These are phyloP conservation scores for Dicycla oo DNA, from an alignment of 2,888 invertebrate genomes.

Conservation along the genomic window DNA sequence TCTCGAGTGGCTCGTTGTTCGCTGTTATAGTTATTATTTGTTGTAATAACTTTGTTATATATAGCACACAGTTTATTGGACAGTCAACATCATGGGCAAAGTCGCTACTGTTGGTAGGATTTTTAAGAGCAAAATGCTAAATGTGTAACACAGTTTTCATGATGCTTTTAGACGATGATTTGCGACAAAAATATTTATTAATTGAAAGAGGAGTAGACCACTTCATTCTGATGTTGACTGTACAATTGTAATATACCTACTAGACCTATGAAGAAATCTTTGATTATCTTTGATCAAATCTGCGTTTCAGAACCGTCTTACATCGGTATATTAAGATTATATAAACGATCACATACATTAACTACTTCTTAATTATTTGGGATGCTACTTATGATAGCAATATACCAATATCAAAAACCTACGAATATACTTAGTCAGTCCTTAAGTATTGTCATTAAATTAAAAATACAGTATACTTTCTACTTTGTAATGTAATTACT, in stretches of 20 bases:
- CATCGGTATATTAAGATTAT: not conserved
- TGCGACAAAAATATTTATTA: not conserved
- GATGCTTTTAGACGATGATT: not conserved
- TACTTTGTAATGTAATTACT: too few species aligned
- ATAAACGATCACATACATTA: not conserved
- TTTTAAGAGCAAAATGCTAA: not conserved
- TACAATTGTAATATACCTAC: constrained; percentile 10
- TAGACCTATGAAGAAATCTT: not conserved
- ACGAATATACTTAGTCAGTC: too few species aligned
- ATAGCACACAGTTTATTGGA: not conserved
- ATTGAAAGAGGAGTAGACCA: not conserved
- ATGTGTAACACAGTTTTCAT: not conserved
- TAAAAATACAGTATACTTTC: too few species aligned
- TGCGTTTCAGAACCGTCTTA: constrained; percentile 4
- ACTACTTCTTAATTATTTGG: not conserved
- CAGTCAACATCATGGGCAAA: constrained; percentile 1
- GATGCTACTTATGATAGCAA: not conserved
- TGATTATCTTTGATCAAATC: not conserved
- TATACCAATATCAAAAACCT: too few species aligned
- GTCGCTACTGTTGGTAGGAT: not conserved
- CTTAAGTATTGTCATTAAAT: too few species aligned
- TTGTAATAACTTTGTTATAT: constrained; percentile 36
- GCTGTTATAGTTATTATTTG: constrained; percentile 72
- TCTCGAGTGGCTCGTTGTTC: constrained; percentile 89
- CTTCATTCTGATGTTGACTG: constrained; percentile 20